These are phyloP conservation scores for Deilephila porcellus DNA, from an alignment of 2,888 invertebrate genomes.

Conservation along the genomic window DNA sequence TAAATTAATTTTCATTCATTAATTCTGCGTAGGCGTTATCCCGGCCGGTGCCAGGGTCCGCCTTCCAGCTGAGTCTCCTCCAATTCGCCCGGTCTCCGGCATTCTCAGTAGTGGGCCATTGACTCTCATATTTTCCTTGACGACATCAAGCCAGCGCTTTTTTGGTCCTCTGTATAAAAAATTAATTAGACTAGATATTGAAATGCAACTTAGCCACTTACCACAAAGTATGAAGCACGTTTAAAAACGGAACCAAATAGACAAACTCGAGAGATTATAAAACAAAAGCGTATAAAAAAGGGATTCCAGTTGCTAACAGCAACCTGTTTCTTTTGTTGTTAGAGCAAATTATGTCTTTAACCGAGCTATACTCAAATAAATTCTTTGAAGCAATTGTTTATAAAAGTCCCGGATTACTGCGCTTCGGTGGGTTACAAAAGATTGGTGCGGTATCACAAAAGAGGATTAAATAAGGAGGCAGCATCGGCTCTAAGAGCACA, in stretches of 20 bases:
- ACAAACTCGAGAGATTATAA: conserved; percentile 1
- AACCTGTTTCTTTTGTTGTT: conserved; percentile 56
- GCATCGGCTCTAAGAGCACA: conserved; percentile 80
- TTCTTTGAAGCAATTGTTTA: conserved; percentile 74
- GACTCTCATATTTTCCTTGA: too few species aligned
- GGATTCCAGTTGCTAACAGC: conserved; percentile 42
- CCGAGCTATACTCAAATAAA: conserved; percentile 62
- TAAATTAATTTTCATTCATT: too few species aligned
- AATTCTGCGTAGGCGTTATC: too few species aligned
- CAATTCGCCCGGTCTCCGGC: too few species aligned
- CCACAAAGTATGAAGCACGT: not conserved
- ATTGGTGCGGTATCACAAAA: conserved; percentile 75
- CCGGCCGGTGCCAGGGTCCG: too few species aligned
- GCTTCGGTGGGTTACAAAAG: conserved; percentile 77
- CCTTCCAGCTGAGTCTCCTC: too few species aligned
- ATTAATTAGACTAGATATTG: too few species aligned
- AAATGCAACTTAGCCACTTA: not conserved
- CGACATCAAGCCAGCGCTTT: too few species aligned
- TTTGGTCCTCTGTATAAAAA: too few species aligned
- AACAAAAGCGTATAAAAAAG: conserved; percentile 29
- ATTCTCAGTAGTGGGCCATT: too few species aligned
- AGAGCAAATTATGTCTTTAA: conserved; percentile 66
- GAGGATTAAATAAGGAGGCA: conserved; percentile 78
- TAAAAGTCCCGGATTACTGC: conserved; percentile 73
- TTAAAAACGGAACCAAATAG: not conserved